phyloP scores from a whole-genome alignment of 2,113 vertebrate species.

The Bagarius yarrelli region DNA sequence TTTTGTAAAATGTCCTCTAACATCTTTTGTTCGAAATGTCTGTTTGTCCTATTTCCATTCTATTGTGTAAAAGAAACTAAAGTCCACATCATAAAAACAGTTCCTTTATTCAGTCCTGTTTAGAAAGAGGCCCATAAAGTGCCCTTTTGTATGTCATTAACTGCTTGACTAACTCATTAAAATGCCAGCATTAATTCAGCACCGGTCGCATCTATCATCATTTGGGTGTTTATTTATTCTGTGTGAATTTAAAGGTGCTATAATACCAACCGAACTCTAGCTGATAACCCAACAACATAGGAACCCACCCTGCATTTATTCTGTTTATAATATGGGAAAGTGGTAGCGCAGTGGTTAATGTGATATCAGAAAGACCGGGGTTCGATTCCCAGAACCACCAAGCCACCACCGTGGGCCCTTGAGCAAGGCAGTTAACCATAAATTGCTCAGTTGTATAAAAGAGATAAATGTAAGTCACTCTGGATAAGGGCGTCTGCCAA shows the following conservation, averaged over 20 bases:
- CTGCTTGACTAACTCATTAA: constrained; percentile 59
- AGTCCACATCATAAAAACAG: constrained; percentile 3
- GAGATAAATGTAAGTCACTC: too few species aligned
- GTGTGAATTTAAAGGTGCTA: neutral
- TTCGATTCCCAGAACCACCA: too few species aligned
- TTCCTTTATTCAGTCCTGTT: constrained; percentile 34
- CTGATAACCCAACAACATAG: neutral
- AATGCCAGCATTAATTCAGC: constrained; percentile 59
- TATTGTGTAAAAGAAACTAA: neutral
- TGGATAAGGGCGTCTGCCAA: too few species aligned
- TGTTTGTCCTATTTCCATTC: too few species aligned
- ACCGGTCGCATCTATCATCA: constrained; percentile 64
- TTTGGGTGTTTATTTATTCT: constrained; percentile 47
- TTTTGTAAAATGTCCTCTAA: too few species aligned
- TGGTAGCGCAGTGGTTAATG: too few species aligned
- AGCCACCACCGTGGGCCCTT: too few species aligned
- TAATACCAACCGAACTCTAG: neutral
- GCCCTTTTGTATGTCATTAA: constrained; percentile 65
- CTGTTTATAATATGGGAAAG: too few species aligned
- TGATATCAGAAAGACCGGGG: too few species aligned
- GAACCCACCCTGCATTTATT: neutral
- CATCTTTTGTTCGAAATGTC: too few species aligned
- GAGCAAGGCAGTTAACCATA: too few species aligned
- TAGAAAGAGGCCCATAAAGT: constrained; percentile 55
- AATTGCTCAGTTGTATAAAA: too few species aligned